Conservation (phyloP, 1,140 invertebrate species). For the Cherax quadricarinatus region DNA sequence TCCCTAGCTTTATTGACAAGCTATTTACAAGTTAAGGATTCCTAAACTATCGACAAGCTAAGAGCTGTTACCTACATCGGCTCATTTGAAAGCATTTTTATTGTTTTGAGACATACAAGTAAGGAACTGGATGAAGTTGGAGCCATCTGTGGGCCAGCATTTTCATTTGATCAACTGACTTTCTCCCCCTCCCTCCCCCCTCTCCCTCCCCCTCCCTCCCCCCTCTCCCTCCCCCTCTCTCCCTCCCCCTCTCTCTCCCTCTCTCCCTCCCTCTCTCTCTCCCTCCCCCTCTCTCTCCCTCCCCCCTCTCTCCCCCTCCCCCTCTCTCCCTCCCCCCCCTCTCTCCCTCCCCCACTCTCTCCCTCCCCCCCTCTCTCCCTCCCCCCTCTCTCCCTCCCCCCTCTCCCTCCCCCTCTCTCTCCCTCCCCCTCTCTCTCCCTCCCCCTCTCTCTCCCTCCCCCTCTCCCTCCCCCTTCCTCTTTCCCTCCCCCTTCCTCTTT, state of each 20-base stretch:
- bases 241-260: neutral
- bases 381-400: too few relatives aligned
- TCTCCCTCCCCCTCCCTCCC: neutral
- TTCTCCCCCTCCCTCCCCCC: neutral
- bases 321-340: neutral
- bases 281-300: neutral
- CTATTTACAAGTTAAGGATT: too few relatives aligned
- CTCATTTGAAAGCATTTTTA: too few relatives aligned
- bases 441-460: neutral
- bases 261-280: neutral
- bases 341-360: too few relatives aligned
- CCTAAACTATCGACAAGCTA: too few relatives aligned
- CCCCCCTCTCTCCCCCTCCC: neutral
- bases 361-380: too few relatives aligned
- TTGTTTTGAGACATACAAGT: too few relatives aligned
- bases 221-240: neutral
- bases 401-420: neutral
- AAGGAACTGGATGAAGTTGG: too few relatives aligned
- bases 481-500: neutral
- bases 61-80: too few relatives aligned
- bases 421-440: neutral
- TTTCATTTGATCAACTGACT: too few relatives aligned
- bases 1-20: too few relatives aligned
- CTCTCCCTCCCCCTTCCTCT: conserved; percentile 8
- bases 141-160: too few relatives aligned